Conservation (phyloP, 2,888 invertebrate genomes). For the Lacanobia wlatinum region DNA sequence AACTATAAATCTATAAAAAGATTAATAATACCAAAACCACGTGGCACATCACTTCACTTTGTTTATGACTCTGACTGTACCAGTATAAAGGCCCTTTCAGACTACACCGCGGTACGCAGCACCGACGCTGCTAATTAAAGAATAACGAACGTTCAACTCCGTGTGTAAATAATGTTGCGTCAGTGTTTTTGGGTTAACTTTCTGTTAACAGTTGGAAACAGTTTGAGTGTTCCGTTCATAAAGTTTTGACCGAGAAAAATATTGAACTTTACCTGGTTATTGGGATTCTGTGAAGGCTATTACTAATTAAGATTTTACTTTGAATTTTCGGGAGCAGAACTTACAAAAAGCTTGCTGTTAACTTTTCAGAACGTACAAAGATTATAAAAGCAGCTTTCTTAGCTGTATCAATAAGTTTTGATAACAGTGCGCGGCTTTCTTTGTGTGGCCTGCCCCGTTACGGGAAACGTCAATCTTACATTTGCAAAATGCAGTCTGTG, state of each 20-base stretch:
- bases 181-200: conserved; percentile 49
- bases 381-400: background rate
- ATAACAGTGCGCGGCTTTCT: too few species aligned
- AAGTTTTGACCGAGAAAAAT: conserved; percentile 2
- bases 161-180: conserved; percentile 56
- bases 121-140: conserved; percentile 60
- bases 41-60: conserved; percentile 53
- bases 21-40: conserved; percentile 55
- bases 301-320: background rate
- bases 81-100: conserved; percentile 42
- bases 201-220: conserved; percentile 31
- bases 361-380: background rate
- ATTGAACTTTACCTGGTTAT: background rate
- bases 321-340: background rate
- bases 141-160: conserved; percentile 62
- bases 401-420: background rate
- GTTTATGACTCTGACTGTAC: conserved; percentile 43
- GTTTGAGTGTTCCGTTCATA: conserved; percentile 5
- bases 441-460: too few species aligned
- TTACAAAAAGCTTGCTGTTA: background rate
- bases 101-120: conserved; percentile 34
- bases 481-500: too few species aligned
- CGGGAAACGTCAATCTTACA: too few species aligned
- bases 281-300: background rate
- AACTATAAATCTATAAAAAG: conserved; percentile 60